Evolutionary conservation across 2,113 vertebrate species (phyloP), one percentile per base, ranked within the genome.

Genomic region (Campylorhamphus procurvoides): DNA sequence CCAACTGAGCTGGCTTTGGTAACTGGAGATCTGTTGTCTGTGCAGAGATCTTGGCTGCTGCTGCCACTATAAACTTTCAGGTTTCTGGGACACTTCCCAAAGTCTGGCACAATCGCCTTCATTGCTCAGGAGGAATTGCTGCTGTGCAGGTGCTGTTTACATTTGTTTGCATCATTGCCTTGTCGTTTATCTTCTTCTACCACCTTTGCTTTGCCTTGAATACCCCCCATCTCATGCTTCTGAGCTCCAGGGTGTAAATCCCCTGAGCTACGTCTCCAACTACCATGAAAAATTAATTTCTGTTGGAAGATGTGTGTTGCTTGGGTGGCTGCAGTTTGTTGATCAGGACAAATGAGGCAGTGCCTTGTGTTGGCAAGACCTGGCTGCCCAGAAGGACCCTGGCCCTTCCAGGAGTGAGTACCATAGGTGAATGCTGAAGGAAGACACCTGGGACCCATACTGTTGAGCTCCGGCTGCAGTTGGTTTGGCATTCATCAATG

Each of bases 1-100:
- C 87, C 79, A 90, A 9, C 24, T 80, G 75, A 93, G 75, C 88
- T 91, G 64, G 63, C 78, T 93, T 80, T 91, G 63, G 55, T 76
- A 93, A 88, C 6, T 77, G 46, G 64, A 89, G 40, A 72, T 53
- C 52, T 78, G 20, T 66, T 94, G 75, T 88, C 72, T 90, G 22
- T 71, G 79, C 40, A 40, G 64, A 71, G 47, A 77, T 64, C 56
- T 94, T 93, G 91, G 68, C 72, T 95, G 90, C 33, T 0, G 0
- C 39, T 80, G 55, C 53, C 0, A 0, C 59, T 95, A 25, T 90
- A 77, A 94, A 75, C 78, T 88, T 69, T 14, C 56, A 35, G 23
- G 56, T 86, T 88, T 89, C 85, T 96, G 84, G 71, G 66, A 53
- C 0, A 0, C 72, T 87, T 92, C 93, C 73, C 66, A 62, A n/a